Conservation (phyloP, 1,140 invertebrate species). For the Doryteuthis pealeii region DNA sequence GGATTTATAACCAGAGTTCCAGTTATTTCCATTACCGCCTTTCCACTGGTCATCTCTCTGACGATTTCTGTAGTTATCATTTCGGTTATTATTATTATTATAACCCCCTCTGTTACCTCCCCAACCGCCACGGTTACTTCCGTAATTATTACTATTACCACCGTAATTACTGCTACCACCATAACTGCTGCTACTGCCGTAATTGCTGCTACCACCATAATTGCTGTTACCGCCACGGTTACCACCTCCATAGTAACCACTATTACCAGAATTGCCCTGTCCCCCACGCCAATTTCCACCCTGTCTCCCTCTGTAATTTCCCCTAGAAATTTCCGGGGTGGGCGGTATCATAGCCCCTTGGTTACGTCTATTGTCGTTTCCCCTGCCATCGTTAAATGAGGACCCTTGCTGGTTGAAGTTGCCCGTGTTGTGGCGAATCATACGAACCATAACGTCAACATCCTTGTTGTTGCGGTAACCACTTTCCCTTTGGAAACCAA, state of each 20-base stretch:
- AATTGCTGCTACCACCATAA: not conserved
- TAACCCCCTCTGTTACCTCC: not conserved
- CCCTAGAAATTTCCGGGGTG: not conserved
- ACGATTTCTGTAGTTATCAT: no score
- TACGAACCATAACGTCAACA: not conserved
- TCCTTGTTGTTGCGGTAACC: slow-evolving; percentile 7
- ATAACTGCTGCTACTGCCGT: not conserved
- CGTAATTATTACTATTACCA: not conserved
- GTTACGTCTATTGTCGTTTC: no score
- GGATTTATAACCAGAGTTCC: no score
- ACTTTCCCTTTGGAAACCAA: slow-evolving; percentile 7
- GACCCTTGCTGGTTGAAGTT: not conserved
- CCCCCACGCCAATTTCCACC: not conserved
- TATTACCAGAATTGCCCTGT: not conserved
- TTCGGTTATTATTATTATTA: no score
- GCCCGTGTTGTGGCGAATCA: not conserved
- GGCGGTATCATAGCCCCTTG: not conserved
- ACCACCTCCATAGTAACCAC: not conserved
- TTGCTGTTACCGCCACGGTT: not conserved
- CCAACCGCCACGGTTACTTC: not conserved
- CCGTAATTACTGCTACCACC: not conserved
- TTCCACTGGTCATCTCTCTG: no score
- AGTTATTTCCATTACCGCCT: not conserved
- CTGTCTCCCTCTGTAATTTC: not conserved
- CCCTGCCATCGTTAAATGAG: no score